These are phyloP conservation scores for Cynocephalus volans DNA, from an alignment of 2,113 vertebrate genomes.

Conservation along the genomic window DNA sequence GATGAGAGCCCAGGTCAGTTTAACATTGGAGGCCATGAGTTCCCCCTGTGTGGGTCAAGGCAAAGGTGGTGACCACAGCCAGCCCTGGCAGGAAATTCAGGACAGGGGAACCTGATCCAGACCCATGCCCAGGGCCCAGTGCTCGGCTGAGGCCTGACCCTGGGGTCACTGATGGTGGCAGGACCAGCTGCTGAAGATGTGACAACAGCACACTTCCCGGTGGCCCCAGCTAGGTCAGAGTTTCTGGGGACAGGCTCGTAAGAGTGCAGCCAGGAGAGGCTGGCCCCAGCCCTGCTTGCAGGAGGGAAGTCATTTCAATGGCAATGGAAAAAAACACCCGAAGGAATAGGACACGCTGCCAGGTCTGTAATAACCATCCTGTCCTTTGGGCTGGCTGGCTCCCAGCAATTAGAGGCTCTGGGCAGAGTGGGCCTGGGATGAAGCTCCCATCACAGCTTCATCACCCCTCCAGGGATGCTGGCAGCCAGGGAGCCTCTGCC, in stretches of 20 bases:
- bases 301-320: not conserved
- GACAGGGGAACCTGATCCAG: not conserved
- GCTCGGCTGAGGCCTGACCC: not conserved
- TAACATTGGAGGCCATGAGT: not conserved
- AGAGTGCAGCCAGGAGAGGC: not conserved
- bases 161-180: not conserved
- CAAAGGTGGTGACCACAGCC: not conserved
- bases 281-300: not conserved
- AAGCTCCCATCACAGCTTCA: not conserved
- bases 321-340: constrained; percentile 70
- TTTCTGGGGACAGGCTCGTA: not conserved
- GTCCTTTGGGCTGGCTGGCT: constrained; percentile 42
- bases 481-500: constrained; percentile 57
- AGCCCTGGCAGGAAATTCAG: not conserved
- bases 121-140: not conserved
- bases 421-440: not conserved
- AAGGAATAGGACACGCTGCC: constrained; percentile 31
- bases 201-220: not conserved
- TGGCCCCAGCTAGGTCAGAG: not conserved
- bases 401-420: constrained; percentile 64
- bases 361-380: constrained; percentile 39
- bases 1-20: no score
- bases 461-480: not conserved
- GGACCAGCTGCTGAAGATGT: not conserved
- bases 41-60: not conserved